Conservation (phyloP, 2,113 vertebrate species). For the Austrofundulus limnaeus region DNA sequence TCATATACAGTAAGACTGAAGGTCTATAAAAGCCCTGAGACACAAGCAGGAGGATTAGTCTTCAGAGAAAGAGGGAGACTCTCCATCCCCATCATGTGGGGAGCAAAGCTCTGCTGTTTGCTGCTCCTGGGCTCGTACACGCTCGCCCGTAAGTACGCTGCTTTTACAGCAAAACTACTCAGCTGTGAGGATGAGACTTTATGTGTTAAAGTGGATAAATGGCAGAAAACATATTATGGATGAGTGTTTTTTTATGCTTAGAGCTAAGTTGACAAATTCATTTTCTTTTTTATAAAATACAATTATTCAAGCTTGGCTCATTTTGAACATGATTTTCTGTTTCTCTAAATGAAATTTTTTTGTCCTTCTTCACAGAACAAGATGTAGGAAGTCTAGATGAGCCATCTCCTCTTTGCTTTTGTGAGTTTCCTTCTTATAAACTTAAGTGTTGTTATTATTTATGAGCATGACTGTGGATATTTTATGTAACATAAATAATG, state of each 20-base stretch:
- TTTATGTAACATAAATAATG: not conserved
- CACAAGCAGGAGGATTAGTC: constrained; percentile 49
- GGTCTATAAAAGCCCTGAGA: constrained; percentile 68
- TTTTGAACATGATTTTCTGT: not conserved
- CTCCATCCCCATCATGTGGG: constrained; percentile 60
- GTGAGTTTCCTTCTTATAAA: constrained; percentile 75
- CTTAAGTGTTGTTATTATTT: not conserved
- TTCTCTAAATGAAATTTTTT: not conserved
- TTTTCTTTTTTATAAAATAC: too few relatives aligned
- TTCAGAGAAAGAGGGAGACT: constrained; percentile 69
- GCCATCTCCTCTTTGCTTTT: constrained; percentile 74
- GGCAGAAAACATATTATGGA: too few relatives aligned
- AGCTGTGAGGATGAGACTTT: not conserved
- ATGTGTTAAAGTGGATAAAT: too few relatives aligned
- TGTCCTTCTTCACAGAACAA: constrained; percentile 75
- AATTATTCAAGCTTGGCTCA: too few relatives aligned
- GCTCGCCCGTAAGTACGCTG: constrained; percentile 70
- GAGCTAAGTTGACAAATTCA: too few relatives aligned
- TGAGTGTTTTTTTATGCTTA: too few relatives aligned
- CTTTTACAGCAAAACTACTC: not conserved
- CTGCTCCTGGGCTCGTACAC: constrained; percentile 65
- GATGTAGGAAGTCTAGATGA: constrained; percentile 73
- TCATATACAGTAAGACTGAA: constrained; percentile 42
- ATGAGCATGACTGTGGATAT: not conserved
- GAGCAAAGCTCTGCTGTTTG: constrained; percentile 68